These are phyloP conservation scores for Corvus cornix DNA, from an alignment of 2,113 vertebrate genomes.

Conservation along the genomic window DNA sequence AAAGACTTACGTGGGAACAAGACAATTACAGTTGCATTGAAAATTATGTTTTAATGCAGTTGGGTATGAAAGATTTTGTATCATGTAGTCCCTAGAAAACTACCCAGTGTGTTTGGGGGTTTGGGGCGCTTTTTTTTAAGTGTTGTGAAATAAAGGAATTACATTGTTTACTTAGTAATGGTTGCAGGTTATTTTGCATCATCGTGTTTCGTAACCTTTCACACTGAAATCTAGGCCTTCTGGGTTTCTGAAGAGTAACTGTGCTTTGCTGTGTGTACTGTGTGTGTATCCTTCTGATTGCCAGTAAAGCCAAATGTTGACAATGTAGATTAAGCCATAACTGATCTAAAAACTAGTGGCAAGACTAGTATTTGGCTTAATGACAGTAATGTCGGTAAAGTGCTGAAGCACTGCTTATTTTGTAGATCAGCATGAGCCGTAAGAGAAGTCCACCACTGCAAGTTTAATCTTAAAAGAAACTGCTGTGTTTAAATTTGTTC, in stretches of 20 bases:
- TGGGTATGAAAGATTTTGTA: not conserved
- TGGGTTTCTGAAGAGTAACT: not conserved
- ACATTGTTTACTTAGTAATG: not conserved
- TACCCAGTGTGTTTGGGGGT: not conserved
- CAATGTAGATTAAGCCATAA: not conserved
- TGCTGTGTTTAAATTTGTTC: not conserved
- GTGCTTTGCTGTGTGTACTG: not conserved
- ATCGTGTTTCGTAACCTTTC: not conserved
- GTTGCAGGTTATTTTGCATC: not conserved
- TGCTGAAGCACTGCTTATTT: not conserved
- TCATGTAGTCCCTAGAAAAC: not conserved
- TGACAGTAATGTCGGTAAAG: not conserved
- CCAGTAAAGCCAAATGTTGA: not conserved
- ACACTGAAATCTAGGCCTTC: not conserved
- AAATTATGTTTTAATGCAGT: not conserved
- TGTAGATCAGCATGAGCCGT: not conserved
- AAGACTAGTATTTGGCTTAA: not conserved
- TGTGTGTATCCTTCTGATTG: not conserved
- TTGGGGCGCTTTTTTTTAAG: not conserved
- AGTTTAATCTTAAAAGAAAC: not conserved
- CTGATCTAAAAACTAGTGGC: not conserved
- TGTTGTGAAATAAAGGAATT: not conserved
- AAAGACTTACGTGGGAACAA: not conserved
- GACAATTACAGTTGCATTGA: not conserved
- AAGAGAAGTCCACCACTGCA: not conserved